Evolutionary conservation across 2,113 vertebrate genomes (phyloP).

Genomic region (Laticauda laticaudata): DNA sequence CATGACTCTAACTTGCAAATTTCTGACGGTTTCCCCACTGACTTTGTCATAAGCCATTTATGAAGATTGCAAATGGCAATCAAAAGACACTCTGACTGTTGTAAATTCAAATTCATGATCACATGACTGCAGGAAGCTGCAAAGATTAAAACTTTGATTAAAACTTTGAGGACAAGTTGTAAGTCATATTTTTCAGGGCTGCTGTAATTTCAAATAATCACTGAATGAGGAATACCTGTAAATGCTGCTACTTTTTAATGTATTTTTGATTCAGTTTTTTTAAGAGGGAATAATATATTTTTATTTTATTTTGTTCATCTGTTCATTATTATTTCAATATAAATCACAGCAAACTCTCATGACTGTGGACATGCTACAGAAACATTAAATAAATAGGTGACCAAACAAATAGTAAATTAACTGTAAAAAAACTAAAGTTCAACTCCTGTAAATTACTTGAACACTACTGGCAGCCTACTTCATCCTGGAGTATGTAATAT

Average conservation of each 20-base stretch:
- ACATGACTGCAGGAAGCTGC: not conserved
- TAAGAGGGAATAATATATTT: not conserved
- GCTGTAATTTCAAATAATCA: not conserved
- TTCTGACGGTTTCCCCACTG: not conserved
- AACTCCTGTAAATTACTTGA: not conserved
- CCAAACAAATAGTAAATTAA: not conserved
- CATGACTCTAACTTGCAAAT: not conserved
- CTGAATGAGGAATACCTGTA: not conserved
- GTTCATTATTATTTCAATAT: not conserved
- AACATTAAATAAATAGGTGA: not conserved
- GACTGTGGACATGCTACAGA: not conserved
- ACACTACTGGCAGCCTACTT: not conserved
- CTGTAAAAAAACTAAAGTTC: not conserved
- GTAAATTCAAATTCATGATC: not conserved
- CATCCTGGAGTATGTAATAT: not conserved
- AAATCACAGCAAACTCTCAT: not conserved
- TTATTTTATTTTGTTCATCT: not conserved
- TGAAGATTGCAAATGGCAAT: not conserved
- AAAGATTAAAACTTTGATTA: not conserved
- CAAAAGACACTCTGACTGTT: not conserved
- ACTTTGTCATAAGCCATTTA: not conserved
- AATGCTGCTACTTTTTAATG: not conserved
- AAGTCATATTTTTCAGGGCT: not conserved
- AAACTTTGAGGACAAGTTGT: not conserved
- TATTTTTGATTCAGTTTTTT: not conserved